These are phyloP conservation scores for Berghia stephanieae DNA, from an alignment of 1,140 invertebrate species.

Conservation along the genomic window DNA sequence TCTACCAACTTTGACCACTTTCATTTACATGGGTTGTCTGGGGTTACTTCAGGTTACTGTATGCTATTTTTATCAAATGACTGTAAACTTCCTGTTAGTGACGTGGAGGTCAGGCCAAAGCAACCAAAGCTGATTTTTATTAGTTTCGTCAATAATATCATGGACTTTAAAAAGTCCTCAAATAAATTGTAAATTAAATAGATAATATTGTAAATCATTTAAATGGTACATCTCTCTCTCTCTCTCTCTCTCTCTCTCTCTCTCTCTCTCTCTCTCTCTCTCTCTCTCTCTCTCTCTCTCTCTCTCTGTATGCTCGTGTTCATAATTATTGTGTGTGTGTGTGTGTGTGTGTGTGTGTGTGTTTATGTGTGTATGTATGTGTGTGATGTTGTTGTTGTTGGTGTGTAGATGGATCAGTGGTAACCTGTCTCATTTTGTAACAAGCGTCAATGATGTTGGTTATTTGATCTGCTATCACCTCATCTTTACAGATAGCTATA, in stretches of 20 bases:
- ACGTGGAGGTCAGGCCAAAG: conserved; percentile 27
- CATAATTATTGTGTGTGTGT: no score
- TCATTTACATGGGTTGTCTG: no score
- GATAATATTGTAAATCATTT: neutral
- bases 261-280: neutral
- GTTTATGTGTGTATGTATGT: no score
- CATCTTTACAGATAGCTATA: neutral
- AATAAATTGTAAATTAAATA: neutral
- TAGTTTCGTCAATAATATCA: no score
- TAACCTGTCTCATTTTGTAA: neutral
- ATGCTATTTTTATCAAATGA: no score
- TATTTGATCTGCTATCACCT: neutral
- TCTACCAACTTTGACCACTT: no score
- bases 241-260: conserved; percentile 22
- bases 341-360: no score
- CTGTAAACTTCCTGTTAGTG: conserved; percentile 21
- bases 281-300: neutral
- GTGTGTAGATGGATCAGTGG: neutral
- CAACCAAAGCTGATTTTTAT: no score
- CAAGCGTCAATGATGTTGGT: neutral
- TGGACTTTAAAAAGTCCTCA: neutral
- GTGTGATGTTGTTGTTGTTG: no score
- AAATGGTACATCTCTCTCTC: neutral
- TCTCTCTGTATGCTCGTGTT: no score
- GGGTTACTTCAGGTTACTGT: no score